Percentiles rank a stretch among this genome's conserved stretches.
Conservation (phyloP, 1,140 invertebrate genomes). For the Pseudobourletiella spinata region DNA sequence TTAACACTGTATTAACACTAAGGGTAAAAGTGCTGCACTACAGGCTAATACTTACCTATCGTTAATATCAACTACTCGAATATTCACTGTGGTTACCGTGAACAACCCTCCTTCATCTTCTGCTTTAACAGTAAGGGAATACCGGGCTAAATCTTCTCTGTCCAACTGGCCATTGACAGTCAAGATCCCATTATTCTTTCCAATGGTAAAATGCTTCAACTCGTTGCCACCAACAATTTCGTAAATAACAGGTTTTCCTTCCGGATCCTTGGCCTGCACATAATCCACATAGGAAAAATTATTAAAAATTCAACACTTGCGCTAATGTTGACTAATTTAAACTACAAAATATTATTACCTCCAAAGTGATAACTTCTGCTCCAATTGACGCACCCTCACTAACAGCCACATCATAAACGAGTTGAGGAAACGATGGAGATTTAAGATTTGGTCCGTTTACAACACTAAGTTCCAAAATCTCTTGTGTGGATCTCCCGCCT, state of each 20-base stretch:
- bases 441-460: conserved; percentile 74
- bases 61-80: conserved; percentile 81
- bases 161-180: conserved; percentile 73
- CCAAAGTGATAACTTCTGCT: conserved; percentile 64
- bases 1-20: too few species aligned
- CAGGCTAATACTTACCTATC: conserved; percentile 64
- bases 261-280: conserved; percentile 67
- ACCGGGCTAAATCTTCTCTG: conserved; percentile 73
- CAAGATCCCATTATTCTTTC: conserved; percentile 68
- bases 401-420: conserved; percentile 72
- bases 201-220: conserved; percentile 71
- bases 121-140: conserved; percentile 72
- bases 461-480: conserved; percentile 71
- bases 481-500: conserved; percentile 50
- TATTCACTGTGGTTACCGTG: conserved; percentile 71
- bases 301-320: conserved; percentile 1
- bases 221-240: conserved; percentile 77
- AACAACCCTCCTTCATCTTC: conserved; percentile 74
- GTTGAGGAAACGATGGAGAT: conserved; percentile 67
- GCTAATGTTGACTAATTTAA: too few species aligned
- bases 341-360: conserved; percentile 43
- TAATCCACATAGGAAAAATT: background rate
- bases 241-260: conserved; percentile 76
- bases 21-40: too few species aligned
- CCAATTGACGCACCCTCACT: conserved; percentile 78